Conservation (phyloP, 2,888 invertebrate genomes). For the Maniola hyperantus region DNA sequence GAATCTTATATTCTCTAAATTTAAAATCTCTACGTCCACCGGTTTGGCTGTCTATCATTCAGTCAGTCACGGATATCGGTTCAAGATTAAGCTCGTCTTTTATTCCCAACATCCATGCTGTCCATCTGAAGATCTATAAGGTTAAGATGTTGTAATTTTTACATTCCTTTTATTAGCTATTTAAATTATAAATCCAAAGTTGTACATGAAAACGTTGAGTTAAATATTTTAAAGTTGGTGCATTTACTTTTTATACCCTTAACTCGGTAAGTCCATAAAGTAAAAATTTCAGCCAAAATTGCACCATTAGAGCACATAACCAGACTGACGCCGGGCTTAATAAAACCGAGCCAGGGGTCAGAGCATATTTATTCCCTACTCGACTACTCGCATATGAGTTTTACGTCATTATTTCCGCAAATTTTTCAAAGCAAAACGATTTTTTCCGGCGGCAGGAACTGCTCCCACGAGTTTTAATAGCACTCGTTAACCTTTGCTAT, state of each 20-base stretch:
- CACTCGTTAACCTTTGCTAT: slow-evolving; percentile 77
- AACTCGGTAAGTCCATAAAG: slow-evolving; percentile 23
- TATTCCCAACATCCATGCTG: too few relatives aligned
- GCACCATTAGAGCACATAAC: slow-evolving; percentile 46
- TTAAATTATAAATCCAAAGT: too few relatives aligned
- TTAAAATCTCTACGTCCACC: too few relatives aligned
- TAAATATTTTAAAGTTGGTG: background rate
- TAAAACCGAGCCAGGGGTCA: slow-evolving; percentile 51
- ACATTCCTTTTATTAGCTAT: too few relatives aligned
- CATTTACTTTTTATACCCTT: slow-evolving; percentile 1
- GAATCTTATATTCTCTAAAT: too few relatives aligned
- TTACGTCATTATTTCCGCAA: slow-evolving; percentile 74
- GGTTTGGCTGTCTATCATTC: too few relatives aligned
- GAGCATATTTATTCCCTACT: slow-evolving; percentile 54
- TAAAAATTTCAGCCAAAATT: slow-evolving; percentile 38
- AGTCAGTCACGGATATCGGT: too few relatives aligned
- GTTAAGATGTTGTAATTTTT: too few relatives aligned
- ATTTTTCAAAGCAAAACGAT: slow-evolving; percentile 73
- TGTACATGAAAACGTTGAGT: background rate
- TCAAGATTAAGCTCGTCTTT: too few relatives aligned
- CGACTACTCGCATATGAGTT: slow-evolving; percentile 68
- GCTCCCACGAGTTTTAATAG: slow-evolving; percentile 64
- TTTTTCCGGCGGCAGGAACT: slow-evolving; percentile 60
- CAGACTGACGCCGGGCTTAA: slow-evolving; percentile 57
- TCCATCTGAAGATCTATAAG: too few relatives aligned